phyloP scores from a whole-genome alignment of 2,113 vertebrate species.

The Pangasianodon hypophthalmus region DNA sequence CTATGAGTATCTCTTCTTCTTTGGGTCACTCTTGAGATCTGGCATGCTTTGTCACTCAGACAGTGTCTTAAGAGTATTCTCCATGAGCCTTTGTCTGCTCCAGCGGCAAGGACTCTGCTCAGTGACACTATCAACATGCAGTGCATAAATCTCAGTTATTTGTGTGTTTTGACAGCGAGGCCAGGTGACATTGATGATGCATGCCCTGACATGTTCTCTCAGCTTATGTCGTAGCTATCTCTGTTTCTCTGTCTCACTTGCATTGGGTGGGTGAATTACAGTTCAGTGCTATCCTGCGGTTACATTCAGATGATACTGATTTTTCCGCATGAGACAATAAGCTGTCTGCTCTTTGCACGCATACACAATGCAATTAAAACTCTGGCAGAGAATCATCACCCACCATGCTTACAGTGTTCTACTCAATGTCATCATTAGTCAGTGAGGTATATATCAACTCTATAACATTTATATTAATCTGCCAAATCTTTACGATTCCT shows the following conservation, averaged over 20 bases:
- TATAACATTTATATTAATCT: constrained; percentile 10
- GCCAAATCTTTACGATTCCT: constrained; percentile 17
- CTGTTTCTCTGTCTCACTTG: constrained; percentile 25
- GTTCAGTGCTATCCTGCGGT: constrained; percentile 51
- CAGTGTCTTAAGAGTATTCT: constrained; percentile 18
- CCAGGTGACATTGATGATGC: constrained; percentile 55
- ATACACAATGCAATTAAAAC: constrained; percentile 40
- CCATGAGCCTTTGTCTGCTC: constrained; percentile 32
- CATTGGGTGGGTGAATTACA: constrained; percentile 21
- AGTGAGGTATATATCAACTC: constrained; percentile 11
- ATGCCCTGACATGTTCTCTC: constrained; percentile 24
- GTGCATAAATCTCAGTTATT: constrained; percentile 28
- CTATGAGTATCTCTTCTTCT: not conserved
- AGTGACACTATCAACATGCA: constrained; percentile 64
- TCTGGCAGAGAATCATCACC: not conserved
- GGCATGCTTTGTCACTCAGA: constrained; percentile 45
- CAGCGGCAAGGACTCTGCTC: constrained; percentile 68
- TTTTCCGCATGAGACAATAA: constrained; percentile 43
- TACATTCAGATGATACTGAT: constrained; percentile 48
- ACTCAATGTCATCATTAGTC: not conserved
- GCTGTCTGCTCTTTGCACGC: constrained; percentile 37
- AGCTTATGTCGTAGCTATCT: constrained; percentile 15
- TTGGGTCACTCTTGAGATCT: constrained; percentile 20
- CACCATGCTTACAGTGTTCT: not conserved
- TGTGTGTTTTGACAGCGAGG: constrained; percentile 45